phyloP scores from a whole-genome alignment of 2,797 vertebrate species.

The Avahi laniger region DNA sequence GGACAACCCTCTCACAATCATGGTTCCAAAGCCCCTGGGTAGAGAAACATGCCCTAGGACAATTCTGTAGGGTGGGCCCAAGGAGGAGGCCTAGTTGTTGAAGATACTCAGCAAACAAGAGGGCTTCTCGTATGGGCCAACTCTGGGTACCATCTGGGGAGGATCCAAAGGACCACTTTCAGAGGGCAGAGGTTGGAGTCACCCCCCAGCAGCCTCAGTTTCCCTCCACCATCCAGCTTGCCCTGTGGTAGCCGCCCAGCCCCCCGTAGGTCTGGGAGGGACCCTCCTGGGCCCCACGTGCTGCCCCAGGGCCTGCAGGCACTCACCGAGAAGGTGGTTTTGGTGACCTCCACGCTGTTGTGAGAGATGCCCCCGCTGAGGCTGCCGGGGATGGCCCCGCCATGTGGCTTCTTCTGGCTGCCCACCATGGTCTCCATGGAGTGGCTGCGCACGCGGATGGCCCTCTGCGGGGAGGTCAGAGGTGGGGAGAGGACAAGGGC shows the following conservation, averaged over 20 bases:
- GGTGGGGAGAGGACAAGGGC: background rate
- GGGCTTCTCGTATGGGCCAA: background rate
- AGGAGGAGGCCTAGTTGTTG: background rate
- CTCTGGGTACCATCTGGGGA: background rate
- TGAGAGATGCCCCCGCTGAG: slow-evolving; percentile 94
- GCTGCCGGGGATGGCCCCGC: slow-evolving; percentile 92
- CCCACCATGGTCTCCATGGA: slow-evolving; percentile 99
- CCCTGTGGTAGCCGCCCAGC: background rate
- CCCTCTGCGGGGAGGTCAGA: slow-evolving; percentile 86
- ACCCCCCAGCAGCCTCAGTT: background rate
- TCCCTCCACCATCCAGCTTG: background rate
- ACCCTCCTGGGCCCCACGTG: rapidly evolving
- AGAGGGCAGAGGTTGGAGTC: background rate
- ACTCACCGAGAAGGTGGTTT: slow-evolving; percentile 97
- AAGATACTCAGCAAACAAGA: background rate
- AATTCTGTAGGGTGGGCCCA: background rate
- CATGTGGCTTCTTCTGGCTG: slow-evolving; percentile 92
- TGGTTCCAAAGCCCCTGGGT: background rate
- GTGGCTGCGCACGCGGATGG: slow-evolving; percentile 96
- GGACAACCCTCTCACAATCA: background rate
- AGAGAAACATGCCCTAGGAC: background rate
- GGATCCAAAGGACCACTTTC: background rate
- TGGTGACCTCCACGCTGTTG: slow-evolving; percentile 93
- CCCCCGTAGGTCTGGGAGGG: background rate
- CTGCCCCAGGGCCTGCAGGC: rapidly evolving